A percentile compares a stretch with the other conserved stretches of the same genome.
Conservation (phyloP, 2,888 invertebrate genomes). For the Anoncus sp. region DNA sequence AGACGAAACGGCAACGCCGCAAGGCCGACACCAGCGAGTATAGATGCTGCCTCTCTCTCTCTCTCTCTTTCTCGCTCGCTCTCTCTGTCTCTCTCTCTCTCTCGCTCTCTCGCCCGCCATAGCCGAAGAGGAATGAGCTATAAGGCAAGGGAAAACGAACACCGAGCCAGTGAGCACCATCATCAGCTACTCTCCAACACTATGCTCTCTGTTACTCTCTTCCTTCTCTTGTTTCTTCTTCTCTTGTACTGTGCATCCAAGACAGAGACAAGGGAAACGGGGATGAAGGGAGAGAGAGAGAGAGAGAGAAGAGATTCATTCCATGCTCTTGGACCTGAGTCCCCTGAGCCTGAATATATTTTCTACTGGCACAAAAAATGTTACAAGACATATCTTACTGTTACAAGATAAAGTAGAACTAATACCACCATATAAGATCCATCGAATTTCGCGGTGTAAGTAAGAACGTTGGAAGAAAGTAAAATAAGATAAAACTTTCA, state of each 20-base stretch:
- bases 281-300: not conserved
- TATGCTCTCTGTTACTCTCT: constrained; percentile 52
- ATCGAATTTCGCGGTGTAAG: not conserved
- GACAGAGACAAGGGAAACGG: not conserved
- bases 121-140: constrained; percentile 48
- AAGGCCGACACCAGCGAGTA: constrained; percentile 68
- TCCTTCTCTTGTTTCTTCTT: constrained; percentile 40
- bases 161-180: constrained; percentile 50
- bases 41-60: constrained; percentile 53
- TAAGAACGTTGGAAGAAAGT: too few species aligned
- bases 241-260: constrained; percentile 3
- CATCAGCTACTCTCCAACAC: constrained; percentile 57
- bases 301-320: constrained; percentile 28
- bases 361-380: constrained; percentile 8
- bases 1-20: constrained; percentile 77
- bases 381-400: constrained; percentile 11
- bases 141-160: constrained; percentile 50
- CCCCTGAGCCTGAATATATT: constrained; percentile 15
- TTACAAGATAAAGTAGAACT: too few species aligned
- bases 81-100: too few species aligned
- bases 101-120: too few species aligned
- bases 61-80: too few species aligned
- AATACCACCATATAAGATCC: too few species aligned
- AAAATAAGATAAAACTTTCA: too few species aligned
- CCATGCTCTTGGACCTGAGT: constrained; percentile 35